phyloP scores from a whole-genome alignment of 2,888 invertebrate species.

The Drosophila austrosaltans region DNA sequence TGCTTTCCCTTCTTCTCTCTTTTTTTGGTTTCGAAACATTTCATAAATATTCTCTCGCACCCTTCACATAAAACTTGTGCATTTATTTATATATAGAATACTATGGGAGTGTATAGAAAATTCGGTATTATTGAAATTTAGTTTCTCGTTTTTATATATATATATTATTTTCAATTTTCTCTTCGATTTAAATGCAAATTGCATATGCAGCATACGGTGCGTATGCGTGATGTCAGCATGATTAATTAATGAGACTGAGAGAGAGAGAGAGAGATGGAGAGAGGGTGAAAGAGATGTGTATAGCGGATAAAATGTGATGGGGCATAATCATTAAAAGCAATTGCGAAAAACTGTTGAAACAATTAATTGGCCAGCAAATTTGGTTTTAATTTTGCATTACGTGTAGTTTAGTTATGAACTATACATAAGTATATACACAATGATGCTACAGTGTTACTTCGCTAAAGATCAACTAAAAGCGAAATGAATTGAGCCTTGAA shows the following conservation, averaged over 20 bases:
- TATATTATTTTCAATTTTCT: conserved; percentile 4
- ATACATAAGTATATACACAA: background rate
- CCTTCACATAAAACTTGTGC: background rate
- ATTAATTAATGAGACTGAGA: conserved; percentile 56
- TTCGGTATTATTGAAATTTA: background rate
- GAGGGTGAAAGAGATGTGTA: background rate
- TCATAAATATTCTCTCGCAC: conserved; percentile 6
- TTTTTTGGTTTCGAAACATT: background rate
- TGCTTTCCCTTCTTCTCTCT: no score
- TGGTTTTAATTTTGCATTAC: conserved; percentile 58
- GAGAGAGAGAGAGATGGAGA: conserved; percentile 3
- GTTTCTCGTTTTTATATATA: background rate
- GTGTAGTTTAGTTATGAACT: conserved; percentile 47
- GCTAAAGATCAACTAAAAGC: background rate
- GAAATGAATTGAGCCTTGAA: no score
- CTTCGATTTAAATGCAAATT: conserved; percentile 23
- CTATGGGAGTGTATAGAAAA: background rate
- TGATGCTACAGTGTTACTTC: conserved; percentile 22
- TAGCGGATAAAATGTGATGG: no score
- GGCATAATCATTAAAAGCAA: conserved; percentile 38
- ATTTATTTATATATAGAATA: background rate
- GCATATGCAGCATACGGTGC: conserved; percentile 44
- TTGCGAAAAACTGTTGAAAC: conserved; percentile 39
- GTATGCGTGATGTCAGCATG: conserved; percentile 57
- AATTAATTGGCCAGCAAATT: conserved; percentile 47